Base-by-base conservation (phyloP, 1,140 invertebrate species). In the Sitodiplosis mosellana region DNA sequence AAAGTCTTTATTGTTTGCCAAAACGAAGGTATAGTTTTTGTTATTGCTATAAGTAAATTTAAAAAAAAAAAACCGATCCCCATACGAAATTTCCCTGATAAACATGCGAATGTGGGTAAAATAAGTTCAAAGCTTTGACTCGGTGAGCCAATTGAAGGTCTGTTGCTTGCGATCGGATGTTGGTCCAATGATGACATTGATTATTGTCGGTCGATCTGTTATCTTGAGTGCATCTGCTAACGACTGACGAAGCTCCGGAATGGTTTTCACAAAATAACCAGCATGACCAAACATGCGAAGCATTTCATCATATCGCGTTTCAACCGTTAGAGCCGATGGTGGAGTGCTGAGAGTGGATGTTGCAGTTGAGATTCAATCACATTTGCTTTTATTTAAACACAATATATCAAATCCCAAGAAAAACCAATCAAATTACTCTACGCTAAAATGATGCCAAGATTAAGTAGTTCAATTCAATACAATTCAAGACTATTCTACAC, bases 111-210 rank as follows among this genome's bases (percentile, higher is more conserved):
- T n/a, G n/a, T n/a, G n/a, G n/a, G n/a, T n/a, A 38, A 38, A 38
- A n/a, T 3, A 42, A 4, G 19, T 22, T 78, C 69, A 88, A 49
- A 89, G 68, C 67, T 91, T 91, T 18, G 87, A 88, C 67, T 90
- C 83, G 1, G 89, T 94, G 2, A 95, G 67, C 89, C 89, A 94
- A 55, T 74, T 80, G 59, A 88, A 91, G 27, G 80, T 78, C 69
- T 96, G 92, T 47, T 82, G 75, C 67, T 94, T 95, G 51, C 90
- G 76, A 59, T 87, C 84, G 36, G 91, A 83, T 52, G 77, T 73
- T 12, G 90, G 87, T 63, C 77, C 80, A 22, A 97, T 95, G 55
- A 87, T 75, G 17, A 94, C 80, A 60, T 96, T 96, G 49, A 97
- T 88, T 38, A 97, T 75, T 46, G 77, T 81, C 10, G 90, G 87